Percentiles rank a stretch among this genome's conserved stretches.
Evolutionary conservation across 2,113 vertebrate genomes (phyloP).

Genomic region (Eclectus roratus): DNA sequence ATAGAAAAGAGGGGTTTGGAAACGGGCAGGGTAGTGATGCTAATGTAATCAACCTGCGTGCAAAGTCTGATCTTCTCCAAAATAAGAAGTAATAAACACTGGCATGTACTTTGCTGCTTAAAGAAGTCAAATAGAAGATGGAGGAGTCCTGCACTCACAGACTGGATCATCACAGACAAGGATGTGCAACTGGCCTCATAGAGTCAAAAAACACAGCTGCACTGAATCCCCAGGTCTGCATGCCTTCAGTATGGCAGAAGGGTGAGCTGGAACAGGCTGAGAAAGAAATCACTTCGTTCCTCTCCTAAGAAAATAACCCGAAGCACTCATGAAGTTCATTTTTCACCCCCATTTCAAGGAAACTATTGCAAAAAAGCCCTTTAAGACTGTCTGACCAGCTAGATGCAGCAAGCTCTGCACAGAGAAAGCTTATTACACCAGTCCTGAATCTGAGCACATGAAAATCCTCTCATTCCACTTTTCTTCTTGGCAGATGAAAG

Average conservation of each 20-base stretch:
- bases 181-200: neutral
- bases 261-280: neutral
- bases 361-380: neutral
- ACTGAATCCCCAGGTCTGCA: neutral
- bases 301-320: neutral
- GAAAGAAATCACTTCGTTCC: neutral
- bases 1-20: neutral
- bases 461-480: neutral
- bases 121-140: neutral
- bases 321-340: neutral
- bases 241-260: neutral
- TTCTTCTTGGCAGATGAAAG: neutral
- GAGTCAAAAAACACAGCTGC: neutral
- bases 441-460: neutral
- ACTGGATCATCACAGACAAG: neutral
- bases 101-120: neutral
- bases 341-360: neutral
- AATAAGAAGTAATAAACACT: neutral
- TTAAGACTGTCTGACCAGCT: neutral
- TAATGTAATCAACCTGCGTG: neutral
- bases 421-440: neutral
- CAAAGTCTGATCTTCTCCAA: neutral
- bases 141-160: neutral
- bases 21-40: rapidly evolving
- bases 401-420: neutral